Conservation (phyloP, 2,113 vertebrate genomes). For the Hepsetus odoe region DNA sequence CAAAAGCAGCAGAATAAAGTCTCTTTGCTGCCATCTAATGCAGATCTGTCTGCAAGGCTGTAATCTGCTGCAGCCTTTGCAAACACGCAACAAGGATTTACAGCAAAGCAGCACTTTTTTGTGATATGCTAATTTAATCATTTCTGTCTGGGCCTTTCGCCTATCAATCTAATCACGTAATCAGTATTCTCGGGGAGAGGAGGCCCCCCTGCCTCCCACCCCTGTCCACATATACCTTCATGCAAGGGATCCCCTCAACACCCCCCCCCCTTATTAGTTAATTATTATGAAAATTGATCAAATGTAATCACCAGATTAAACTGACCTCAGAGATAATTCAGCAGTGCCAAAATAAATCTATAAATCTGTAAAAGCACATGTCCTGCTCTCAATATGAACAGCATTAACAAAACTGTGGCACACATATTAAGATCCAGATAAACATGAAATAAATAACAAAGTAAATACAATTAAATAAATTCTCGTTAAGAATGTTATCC, state of each 20-base stretch:
- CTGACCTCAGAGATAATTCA: conserved; percentile 76
- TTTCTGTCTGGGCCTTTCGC: conserved; percentile 71
- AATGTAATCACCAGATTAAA: conserved; percentile 78
- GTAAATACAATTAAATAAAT: too few species aligned
- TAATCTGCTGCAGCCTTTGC: conserved; percentile 54
- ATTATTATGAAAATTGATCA: conserved; percentile 81
- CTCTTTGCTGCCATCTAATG: conserved; percentile 85
- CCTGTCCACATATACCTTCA: conserved; percentile 52
- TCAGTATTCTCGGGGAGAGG: conserved; percentile 65
- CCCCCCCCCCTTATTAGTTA: conserved; percentile 73
- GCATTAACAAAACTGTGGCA: neutral
- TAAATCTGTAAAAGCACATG: conserved; percentile 72
- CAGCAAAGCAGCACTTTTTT: conserved; percentile 59
- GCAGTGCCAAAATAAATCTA: conserved; percentile 66
- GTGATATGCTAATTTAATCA: conserved; percentile 81
- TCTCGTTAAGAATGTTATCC: too few species aligned
- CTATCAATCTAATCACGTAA: conserved; percentile 80
- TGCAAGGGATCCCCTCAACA: conserved; percentile 48
- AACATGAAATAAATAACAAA: too few species aligned
- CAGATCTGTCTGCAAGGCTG: conserved; percentile 62
- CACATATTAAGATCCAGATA: neutral
- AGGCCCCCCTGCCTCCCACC: neutral
- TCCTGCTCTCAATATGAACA: conserved; percentile 43
- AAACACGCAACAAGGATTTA: conserved; percentile 60
- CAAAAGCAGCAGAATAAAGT: conserved; percentile 62